These are phyloP conservation scores for Calyptomena viridis DNA, from an alignment of 2,113 vertebrate species.

Conservation along the genomic window DNA sequence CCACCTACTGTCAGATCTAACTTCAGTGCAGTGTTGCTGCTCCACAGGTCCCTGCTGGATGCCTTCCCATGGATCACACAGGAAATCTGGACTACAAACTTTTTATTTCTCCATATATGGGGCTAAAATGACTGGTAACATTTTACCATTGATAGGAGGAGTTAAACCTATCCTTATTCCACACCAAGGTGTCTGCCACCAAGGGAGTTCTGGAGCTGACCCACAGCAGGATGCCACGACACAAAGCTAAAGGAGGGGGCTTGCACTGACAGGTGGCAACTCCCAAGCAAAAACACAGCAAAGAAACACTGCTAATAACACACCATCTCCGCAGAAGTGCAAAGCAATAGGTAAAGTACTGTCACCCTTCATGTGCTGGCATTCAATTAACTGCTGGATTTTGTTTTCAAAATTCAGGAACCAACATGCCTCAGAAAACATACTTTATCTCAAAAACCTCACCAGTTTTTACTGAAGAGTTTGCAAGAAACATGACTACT, in stretches of 20 bases:
- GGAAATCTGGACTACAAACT: not conserved
- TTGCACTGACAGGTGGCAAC: not conserved
- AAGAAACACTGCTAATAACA: not conserved
- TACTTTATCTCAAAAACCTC: not conserved
- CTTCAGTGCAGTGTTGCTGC: not conserved
- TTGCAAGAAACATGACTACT: not conserved
- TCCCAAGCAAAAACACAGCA: rapidly evolving
- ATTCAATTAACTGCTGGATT: not conserved
- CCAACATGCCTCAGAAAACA: not conserved
- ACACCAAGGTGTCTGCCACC: too few species aligned
- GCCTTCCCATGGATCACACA: not conserved
- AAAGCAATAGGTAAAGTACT: not conserved
- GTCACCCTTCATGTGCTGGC: not conserved
- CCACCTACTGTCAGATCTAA: not conserved
- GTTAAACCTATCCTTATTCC: not conserved
- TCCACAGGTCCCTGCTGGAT: too few species aligned
- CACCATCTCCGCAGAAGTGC: not conserved
- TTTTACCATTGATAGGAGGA: not conserved
- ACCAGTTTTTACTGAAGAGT: not conserved
- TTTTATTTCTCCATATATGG: not conserved
- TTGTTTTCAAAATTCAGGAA: not conserved
- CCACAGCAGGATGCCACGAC: not conserved
- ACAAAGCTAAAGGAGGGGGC: not conserved
- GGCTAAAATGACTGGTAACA: not conserved
- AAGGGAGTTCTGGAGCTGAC: not conserved